phyloP scores from a whole-genome alignment of 92 coral and sea anemone genomes.

The Pocillopora meandrina region DNA sequence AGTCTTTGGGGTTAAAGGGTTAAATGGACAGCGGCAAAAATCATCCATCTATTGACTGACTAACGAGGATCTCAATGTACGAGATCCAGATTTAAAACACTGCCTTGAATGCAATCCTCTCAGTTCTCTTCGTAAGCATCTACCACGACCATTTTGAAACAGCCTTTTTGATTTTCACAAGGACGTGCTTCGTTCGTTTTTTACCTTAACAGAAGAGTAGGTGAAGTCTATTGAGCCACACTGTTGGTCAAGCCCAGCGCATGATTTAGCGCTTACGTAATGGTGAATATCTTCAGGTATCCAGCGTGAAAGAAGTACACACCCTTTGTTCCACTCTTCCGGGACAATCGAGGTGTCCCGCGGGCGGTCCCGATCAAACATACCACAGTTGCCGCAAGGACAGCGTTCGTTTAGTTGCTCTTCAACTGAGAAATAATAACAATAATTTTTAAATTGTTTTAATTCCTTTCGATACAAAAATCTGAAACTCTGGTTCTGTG shows the following conservation, averaged over 20 bases:
- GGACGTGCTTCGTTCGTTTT: neutral
- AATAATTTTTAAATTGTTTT: too few species aligned
- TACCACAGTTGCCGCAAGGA: constrained; percentile 54
- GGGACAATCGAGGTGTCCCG: neutral
- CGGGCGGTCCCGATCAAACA: constrained; percentile 18
- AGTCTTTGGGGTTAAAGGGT: too few species aligned
- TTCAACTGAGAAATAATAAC: constrained; percentile 33
- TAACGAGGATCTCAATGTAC: too few species aligned
- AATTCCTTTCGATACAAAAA: too few species aligned
- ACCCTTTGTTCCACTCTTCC: constrained; percentile 18
- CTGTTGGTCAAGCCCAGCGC: neutral
- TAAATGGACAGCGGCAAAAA: too few species aligned
- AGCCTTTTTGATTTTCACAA: too few species aligned
- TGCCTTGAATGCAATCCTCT: too few species aligned
- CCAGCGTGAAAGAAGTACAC: constrained; percentile 48
- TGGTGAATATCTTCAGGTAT: constrained; percentile 29
- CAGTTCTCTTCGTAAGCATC: too few species aligned
- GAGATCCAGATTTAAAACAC: too few species aligned
- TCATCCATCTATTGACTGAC: too few species aligned
- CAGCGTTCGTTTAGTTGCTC: constrained; percentile 43
- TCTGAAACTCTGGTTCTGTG: too few species aligned
- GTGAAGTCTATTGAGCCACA: constrained; percentile 27
- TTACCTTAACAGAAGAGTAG: constrained; percentile 40
- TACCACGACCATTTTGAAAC: too few species aligned
- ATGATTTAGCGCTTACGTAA: neutral